Evolutionary conservation across 2,797 vertebrate genomes (phyloP), one percentile per base, ranked within the genome.

Genomic region (Sparus aurata): DNA sequence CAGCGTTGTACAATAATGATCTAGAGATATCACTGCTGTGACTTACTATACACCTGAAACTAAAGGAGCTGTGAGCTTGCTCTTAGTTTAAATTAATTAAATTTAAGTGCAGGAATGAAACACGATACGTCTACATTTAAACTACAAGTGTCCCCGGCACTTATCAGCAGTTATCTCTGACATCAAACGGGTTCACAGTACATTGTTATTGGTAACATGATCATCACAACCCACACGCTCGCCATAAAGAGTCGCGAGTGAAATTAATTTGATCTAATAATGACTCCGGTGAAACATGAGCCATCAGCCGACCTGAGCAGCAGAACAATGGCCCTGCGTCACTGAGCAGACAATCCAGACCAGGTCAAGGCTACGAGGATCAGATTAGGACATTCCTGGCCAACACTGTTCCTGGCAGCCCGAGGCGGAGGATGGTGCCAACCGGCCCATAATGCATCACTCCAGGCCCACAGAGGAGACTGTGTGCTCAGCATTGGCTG

Each of bases 201-300:
- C n/a, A 73, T 84, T 90, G 83, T 89, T 84, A 65, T 82, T 77
- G 83, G 91, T 93, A 93, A 93, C 87, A 69, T 77, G 88, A 94
- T 94, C 77, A 89, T 80, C 81, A 12, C 27, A 73, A 73, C 69
- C 79, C 77, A 58, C 25, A 34, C 59, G 70, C 69, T 80, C 66
- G 52, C 83, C 80, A 85, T 87, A 70, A 80, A 90, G 64, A 77
- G 76, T 83, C 58, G 59, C 43, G 54, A 79, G 84, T 64, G 60
- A 91, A 91, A 89, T 90, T 80, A 93, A 94, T 90, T 85, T 84
- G 89, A 83, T 91, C 90, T 92, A 87, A 91, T 93, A 93, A 91
- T 73, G 85, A 91, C 80, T 64, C 16, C 74, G 49, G 85, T 83
- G 93, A 91, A 95, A 93, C 83, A 65, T 57, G 90, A 94, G 69